phyloP scores from a whole-genome alignment of 2,888 invertebrate genomes.

The Chymomyza caudatula region DNA sequence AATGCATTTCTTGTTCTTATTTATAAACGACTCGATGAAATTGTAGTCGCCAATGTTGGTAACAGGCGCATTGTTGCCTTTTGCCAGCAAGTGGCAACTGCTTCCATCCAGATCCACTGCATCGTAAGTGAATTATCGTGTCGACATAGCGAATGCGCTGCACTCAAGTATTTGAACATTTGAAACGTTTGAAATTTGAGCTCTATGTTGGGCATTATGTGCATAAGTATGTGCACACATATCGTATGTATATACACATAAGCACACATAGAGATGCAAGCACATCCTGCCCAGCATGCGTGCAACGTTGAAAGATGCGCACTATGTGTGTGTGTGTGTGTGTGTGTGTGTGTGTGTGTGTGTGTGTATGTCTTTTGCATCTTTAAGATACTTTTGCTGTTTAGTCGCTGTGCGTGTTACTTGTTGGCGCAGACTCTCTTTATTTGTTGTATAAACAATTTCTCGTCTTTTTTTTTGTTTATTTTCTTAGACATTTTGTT shows the following conservation, averaged over 20 bases:
- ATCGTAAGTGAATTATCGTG: conserved; percentile 66
- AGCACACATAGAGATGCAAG: conserved; percentile 7
- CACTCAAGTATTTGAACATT: conserved; percentile 73
- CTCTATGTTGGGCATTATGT: conserved; percentile 46
- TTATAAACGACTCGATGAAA: not conserved
- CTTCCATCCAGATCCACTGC: not conserved
- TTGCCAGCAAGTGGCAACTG: not conserved
- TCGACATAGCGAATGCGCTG: conserved; percentile 59
- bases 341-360: too few species aligned
- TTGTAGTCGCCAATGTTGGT: not conserved
- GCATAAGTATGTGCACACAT: conserved; percentile 7
- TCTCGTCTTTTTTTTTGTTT: conserved; percentile 63
- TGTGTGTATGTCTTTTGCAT: conserved; percentile 56
- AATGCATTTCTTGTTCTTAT: not conserved
- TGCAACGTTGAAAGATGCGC: conserved; percentile 41
- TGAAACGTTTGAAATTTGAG: conserved; percentile 66
- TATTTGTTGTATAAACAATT: conserved; percentile 71
- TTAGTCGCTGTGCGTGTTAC: conserved; percentile 12
- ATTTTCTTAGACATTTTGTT: conserved; percentile 55
- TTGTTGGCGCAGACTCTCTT: conserved; percentile 22
- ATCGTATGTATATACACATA: not conserved
- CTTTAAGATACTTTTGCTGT: conserved; percentile 71
- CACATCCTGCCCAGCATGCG: conserved; percentile 53
- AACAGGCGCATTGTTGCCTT: not conserved
- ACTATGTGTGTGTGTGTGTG: not conserved